Base-by-base conservation (phyloP, 2,113 vertebrate genomes). In the Ochotona princeps region DNA sequence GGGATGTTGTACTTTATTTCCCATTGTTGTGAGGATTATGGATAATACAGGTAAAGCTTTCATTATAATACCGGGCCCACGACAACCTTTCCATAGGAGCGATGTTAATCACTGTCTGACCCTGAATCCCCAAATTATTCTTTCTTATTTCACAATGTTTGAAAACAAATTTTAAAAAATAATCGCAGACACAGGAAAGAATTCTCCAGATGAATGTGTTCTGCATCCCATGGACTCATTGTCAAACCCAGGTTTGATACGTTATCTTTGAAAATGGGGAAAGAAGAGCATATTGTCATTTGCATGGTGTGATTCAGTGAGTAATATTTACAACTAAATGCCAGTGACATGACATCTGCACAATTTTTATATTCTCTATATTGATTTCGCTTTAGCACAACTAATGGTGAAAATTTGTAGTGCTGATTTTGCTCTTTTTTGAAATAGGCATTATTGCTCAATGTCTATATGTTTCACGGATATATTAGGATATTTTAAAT, bases 371-470 rank as follows among this genome's bases (percentile, higher is more conserved):
- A 57, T 44, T 44, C 54, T 57, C 54, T 57, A 18, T 57, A 15
- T 57, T 57, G 18, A 57, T 57, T 57, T 20, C 6, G 26, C 60
- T 73, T 87, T 25, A 66, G 12, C 49, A 61, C 81, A 66, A 47
- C 2, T 61, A 44, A 65, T 2, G 5, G 44, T 35, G 30, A 4
- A 1, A 14, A n/a, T 10, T 1, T 25, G 2, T 8, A 8, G 2
- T 70, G 44, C 54, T 78, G 0, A 8, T 87, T 92, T 82, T 7
- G 3, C 18, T 38, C 44, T 73, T 32, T 85, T 51, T 60, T 54
- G 47, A 72, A 30, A 7, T 28, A 44, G 38, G 76, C 47, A 78
- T 91, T 89, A 51, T 87, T 49, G 11, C 63, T 87, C 44, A 82
- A 21, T 60, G 32, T 6, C n/a, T 74, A 26, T 83, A 65, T 49